Conservation (phyloP, 2,888 invertebrate genomes). For the Drosophila multiciliata region DNA sequence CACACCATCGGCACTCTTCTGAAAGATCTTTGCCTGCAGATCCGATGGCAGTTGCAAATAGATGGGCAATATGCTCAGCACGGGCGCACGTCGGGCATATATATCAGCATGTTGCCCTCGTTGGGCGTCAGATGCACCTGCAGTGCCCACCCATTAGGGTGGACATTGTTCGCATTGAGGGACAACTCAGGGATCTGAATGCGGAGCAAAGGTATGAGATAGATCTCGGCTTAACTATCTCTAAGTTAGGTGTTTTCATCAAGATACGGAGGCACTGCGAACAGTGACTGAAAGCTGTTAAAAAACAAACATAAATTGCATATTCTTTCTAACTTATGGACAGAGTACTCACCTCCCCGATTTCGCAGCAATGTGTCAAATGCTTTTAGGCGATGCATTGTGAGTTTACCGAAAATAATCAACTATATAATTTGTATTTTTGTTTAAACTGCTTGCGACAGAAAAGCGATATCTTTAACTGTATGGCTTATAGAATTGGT, state of each 20-base stretch:
- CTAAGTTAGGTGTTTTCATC: neutral
- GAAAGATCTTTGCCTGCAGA: slow-evolving; percentile 99
- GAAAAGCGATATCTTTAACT: neutral
- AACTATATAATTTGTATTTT: neutral
- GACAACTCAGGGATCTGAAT: neutral
- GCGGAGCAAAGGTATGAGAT: neutral
- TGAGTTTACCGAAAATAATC: neutral
- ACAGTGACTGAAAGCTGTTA: neutral
- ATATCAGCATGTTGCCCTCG: slow-evolving; percentile 97
- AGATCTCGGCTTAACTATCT: neutral
- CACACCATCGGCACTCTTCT: slow-evolving; percentile 96
- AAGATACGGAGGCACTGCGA: neutral
- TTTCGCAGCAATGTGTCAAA: neutral
- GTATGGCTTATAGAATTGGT: neutral
- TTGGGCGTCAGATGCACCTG: slow-evolving; percentile 97
- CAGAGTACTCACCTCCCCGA: neutral
- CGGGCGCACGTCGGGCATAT: slow-evolving; percentile 99
- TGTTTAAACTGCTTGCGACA: neutral
- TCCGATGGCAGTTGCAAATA: slow-evolving; percentile 99
- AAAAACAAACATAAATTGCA: neutral
- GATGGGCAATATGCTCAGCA: slow-evolving; percentile 97
- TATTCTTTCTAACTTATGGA: neutral
- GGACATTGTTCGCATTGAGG: neutral
- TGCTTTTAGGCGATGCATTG: neutral
- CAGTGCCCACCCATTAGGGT: slow-evolving; percentile 86